Conservation (phyloP, 2,888 invertebrate species). For the Synergus gifuensis region DNA sequence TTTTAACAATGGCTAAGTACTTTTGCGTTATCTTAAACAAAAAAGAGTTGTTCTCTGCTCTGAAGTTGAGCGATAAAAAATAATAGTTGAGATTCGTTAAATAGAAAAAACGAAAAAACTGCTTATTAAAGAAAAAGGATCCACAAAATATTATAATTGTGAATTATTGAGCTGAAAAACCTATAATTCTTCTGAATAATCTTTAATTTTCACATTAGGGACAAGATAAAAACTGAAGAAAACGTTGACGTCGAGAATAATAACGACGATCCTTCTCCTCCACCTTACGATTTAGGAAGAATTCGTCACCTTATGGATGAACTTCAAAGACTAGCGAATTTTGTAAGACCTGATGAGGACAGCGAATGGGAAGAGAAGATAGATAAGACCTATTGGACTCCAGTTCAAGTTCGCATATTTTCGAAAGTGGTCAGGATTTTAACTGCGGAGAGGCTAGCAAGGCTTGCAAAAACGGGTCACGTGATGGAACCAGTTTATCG, state of each 20-base stretch:
- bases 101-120: neutral
- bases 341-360: constrained; percentile 80
- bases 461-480: constrained; percentile 81
- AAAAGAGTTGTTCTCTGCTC: constrained; percentile 12
- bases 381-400: constrained; percentile 82
- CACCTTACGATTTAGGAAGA: constrained; percentile 79
- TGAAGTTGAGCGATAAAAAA: constrained; percentile 17
- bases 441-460: constrained; percentile 83
- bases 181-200: neutral
- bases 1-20: too few species aligned
- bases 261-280: constrained; percentile 54
- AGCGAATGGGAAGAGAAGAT: constrained; percentile 86
- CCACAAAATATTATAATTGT: neutral
- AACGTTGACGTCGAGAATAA: constrained; percentile 63
- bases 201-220: constrained; percentile 53
- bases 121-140: neutral
- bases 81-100: neutral
- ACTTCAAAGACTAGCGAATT: constrained; percentile 83
- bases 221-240: constrained; percentile 63
- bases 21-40: neutral
- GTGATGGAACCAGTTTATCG: constrained; percentile 85
- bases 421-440: constrained; percentile 83
- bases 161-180: neutral
- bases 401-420: constrained; percentile 83
- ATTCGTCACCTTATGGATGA: constrained; percentile 85